Base-by-base conservation (phyloP, 2,797 vertebrate genomes). In the Neosilurus hyrtlii region DNA sequence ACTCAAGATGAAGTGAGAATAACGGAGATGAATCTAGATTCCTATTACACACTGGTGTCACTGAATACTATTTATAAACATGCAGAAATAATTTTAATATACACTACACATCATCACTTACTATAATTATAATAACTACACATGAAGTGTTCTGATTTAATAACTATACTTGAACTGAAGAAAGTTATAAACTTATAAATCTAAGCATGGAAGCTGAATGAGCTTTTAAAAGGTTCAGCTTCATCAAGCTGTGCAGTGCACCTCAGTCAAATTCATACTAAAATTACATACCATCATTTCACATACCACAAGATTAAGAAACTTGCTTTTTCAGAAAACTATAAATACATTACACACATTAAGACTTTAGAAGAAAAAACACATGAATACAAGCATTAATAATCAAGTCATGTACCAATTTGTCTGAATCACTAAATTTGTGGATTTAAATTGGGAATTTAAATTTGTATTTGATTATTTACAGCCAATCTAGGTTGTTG, bases 281-380 rank as follows among this genome's bases (percentile, higher is more conserved):
- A 56, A 16, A 81, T 71, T 76, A 61, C 59, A 57, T 73, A 37
- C 66, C 57, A 73, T 79, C 68, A 81, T 79, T 80, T 26, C 59
- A 26, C 35, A 20, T 84, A 82, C 76, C 77, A 75, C 79, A 85
- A 67, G 82, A 83, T 54, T 43, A 30, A 83, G 79, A 85, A 26
- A 62, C 73, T 84, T 82, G 79, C 72, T 81, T 84, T 72, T 84
- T 43, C 49, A 84, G 63, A 88, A 77, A 88, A 83, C 22, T 83
- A 89, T 88, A 88, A 90, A 90, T 90, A 87, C 84, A 88, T 26
- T 88, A 91, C 86, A 85, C 87, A 89, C 89, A 81, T 76, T 54
- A 79, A 80, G 18, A 73, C 35, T 26, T 66, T 57, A 8, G 86
- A 88, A 85, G 72, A 85, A 87, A 76, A 56, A 86, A 37, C 88